Conservation (phyloP, 2,113 vertebrate genomes). For the Odontophorus gujanensis region DNA sequence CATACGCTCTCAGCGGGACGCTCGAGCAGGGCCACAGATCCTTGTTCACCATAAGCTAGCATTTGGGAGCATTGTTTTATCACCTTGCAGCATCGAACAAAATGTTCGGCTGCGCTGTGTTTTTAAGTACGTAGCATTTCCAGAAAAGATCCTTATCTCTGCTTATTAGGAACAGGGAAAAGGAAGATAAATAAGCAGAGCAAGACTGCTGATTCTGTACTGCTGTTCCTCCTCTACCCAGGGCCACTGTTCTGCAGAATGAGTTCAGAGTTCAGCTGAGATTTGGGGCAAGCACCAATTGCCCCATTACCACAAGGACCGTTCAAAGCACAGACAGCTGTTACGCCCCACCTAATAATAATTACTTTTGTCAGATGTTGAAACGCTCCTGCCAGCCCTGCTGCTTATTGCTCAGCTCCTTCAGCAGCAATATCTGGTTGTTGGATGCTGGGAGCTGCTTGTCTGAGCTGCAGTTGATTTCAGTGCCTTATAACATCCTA, state of each 20-base stretch:
- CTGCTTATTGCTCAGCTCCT: background rate
- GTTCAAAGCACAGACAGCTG: background rate
- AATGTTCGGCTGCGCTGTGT: background rate
- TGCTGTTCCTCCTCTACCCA: background rate
- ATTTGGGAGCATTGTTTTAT: conserved; percentile 13
- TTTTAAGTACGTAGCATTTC: background rate
- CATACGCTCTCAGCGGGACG: conserved; percentile 37
- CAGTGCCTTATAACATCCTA: background rate
- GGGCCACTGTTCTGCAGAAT: background rate
- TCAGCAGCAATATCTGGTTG: background rate
- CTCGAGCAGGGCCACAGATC: conserved; percentile 22
- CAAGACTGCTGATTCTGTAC: background rate
- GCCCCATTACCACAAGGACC: background rate
- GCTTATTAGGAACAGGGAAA: background rate
- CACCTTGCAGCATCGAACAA: conserved; percentile 13
- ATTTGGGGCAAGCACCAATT: background rate
- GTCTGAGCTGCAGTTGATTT: background rate
- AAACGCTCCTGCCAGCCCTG: background rate
- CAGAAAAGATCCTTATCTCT: conserved; percentile 47
- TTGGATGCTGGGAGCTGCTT: background rate
- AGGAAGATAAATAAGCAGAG: conserved; percentile 32
- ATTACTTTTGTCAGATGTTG: background rate
- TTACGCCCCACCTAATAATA: background rate
- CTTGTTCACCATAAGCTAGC: background rate
- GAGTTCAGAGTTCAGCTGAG: background rate